Evolutionary conservation across 1,140 invertebrate species (phyloP), one percentile per base, ranked within the genome.

Genomic region (Argopecten irradians): DNA sequence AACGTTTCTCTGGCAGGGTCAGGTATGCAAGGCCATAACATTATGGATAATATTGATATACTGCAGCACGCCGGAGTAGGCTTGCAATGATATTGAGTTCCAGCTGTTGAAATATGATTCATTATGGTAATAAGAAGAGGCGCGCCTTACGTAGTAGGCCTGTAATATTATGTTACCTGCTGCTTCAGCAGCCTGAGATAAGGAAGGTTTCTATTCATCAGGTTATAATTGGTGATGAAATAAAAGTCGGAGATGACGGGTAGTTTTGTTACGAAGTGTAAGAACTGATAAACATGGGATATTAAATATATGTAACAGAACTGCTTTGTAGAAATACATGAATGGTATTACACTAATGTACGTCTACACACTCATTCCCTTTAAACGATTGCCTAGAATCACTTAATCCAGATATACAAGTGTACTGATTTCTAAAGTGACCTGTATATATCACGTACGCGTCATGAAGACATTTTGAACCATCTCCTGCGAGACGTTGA

Each of bases 81-180:
- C 55, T 28, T n/a, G 55, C 22, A 71, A 71, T 71, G 55, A 71
- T 71, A 71, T 71, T n/a, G n/a, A 22, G n/a, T 71, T 71, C 55
- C 55, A 71, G 55, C 55, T 71, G 55, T 71, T 71, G 55, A 71
- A 71, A 71, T 71, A 71, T 71, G 55, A 71, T 71, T 71, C 55
- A 71, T 71, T 71, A 71, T 28, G 22, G 55, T 71, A 71, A 71
- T 71, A 28, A 71, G 55, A 19, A 71, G 55, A 28, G 55, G 28
- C 22, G 22, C 22, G 22, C 55, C 28, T 28, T 28, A 71, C 55
- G 22, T n/a, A 11, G 55, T 71, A 28, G 28, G 55, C n/a, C 22
- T n/a, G 55, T 28, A 16, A n/a, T 2, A n/a, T n/a, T 16, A 22
- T 71, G 19, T 28, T 71, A 71, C 28, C 55, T n/a, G 5, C n/a